Evolutionary conservation across 2,888 invertebrate genomes (phyloP).

Genomic region (Strigamia crassipes): DNA sequence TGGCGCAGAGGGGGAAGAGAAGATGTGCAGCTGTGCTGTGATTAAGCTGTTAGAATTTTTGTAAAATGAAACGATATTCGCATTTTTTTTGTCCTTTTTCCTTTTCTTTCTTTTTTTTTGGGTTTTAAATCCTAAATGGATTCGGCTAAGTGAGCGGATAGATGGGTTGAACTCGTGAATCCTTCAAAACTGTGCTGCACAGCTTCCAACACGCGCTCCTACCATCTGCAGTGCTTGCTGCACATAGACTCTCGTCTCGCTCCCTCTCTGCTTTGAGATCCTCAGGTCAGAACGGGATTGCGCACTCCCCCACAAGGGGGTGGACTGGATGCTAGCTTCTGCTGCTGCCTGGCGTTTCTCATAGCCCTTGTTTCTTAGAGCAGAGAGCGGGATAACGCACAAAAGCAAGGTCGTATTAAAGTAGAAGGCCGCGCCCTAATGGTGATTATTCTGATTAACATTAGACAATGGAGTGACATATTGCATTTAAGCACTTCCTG

Average conservation of each 20-base stretch:
- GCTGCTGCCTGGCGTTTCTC: background rate
- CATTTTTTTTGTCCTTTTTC: background rate
- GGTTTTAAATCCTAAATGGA: background rate
- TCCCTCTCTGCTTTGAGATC: background rate
- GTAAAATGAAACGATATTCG: background rate
- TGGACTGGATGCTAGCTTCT: slow-evolving; percentile 24
- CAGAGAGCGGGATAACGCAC: background rate
- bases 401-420: slow-evolving; percentile 24
- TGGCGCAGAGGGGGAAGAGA: slow-evolving; percentile 12
- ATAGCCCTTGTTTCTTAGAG: slow-evolving; percentile 1
- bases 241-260: background rate
- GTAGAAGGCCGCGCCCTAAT: slow-evolving; percentile 5
- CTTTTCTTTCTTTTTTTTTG: background rate
- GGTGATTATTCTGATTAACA: background rate
- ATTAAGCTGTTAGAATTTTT: background rate
- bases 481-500: background rate
- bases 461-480: slow-evolving; percentile 14
- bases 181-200: background rate
- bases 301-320: slow-evolving; percentile 32
- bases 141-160: background rate
- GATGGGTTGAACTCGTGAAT: background rate
- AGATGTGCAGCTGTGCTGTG: slow-evolving; percentile 12
- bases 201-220: background rate
- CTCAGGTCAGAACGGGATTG: slow-evolving; percentile 21
- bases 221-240: slow-evolving; percentile 1